A percentile compares a stretch with the other conserved stretches of the same genome.
phyloP scores from a whole-genome alignment of 2,888 invertebrate genomes.

The Hofmannophila pseudospretella region DNA sequence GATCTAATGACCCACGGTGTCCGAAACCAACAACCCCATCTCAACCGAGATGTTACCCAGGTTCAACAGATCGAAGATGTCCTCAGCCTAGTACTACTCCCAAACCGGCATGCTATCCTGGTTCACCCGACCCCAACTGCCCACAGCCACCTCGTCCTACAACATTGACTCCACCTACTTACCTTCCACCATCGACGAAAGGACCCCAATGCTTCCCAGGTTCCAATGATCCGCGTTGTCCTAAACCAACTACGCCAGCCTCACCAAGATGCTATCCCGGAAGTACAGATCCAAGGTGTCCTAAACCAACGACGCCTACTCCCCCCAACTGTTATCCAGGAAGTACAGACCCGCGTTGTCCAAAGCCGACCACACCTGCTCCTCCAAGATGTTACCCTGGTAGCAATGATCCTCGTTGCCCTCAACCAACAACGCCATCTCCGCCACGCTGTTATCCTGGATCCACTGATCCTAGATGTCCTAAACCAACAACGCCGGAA shows the following conservation, averaged over 20 bases:
- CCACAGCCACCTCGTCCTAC: slow-evolving; percentile 28
- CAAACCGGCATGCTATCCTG: slow-evolving; percentile 29
- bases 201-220: slow-evolving; percentile 33
- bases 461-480: slow-evolving; percentile 31
- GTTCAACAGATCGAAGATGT: slow-evolving; percentile 32
- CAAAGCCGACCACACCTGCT: slow-evolving; percentile 32
- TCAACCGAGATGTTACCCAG: slow-evolving; percentile 23
- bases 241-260: slow-evolving; percentile 11
- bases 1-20: slow-evolving; percentile 29
- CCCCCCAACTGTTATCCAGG: slow-evolving; percentile 34
- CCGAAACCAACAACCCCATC: slow-evolving; percentile 26
- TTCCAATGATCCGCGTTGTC: slow-evolving; percentile 25
- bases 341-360: slow-evolving; percentile 38
- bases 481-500: slow-evolving; percentile 17
- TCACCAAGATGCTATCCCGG: slow-evolving; percentile 23
- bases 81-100: slow-evolving; percentile 20
- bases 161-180: slow-evolving; percentile 21
- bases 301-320: slow-evolving; percentile 16
- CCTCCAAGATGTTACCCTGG: slow-evolving; percentile 26
- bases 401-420: slow-evolving; percentile 23
- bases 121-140: slow-evolving; percentile 30
- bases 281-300: slow-evolving; percentile 31
- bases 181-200: slow-evolving; percentile 19
- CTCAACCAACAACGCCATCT: slow-evolving; percentile 24
- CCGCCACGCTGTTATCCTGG: slow-evolving; percentile 24